Evolutionary conservation across 2,113 vertebrate species (phyloP).

Genomic region (Cyprinodon brontotheroides): DNA sequence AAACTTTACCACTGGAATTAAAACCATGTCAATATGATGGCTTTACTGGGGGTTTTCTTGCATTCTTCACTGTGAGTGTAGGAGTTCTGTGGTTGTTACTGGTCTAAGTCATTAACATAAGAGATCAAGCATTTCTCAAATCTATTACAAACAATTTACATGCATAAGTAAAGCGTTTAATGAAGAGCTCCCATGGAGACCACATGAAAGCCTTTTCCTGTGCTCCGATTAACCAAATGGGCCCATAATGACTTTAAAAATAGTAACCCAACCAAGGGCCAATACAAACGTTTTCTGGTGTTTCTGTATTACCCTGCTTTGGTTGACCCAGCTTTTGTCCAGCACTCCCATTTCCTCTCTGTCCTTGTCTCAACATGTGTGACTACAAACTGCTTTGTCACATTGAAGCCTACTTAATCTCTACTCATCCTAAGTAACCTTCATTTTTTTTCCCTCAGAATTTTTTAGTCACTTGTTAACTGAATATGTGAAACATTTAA

Average conservation of each 20-base stretch:
- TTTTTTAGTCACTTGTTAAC: conserved; percentile 57
- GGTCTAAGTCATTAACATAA: conserved; percentile 31
- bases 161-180: conserved; percentile 1
- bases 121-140: conserved; percentile 27
- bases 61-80: conserved; percentile 26
- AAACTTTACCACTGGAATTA: conserved; percentile 10
- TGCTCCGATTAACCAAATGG: conserved; percentile 1
- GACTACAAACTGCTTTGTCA: conserved; percentile 62
- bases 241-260: neutral
- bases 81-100: conserved; percentile 9
- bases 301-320: conserved; percentile 11
- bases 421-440: conserved; percentile 67
- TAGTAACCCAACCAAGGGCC: conserved; percentile 29
- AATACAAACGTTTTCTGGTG: neutral
- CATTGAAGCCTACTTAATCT: conserved; percentile 73
- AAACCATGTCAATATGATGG: conserved; percentile 20
- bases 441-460: conserved; percentile 60
- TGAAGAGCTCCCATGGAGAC: neutral
- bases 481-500: conserved; percentile 59
- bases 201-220: neutral
- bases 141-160: conserved; percentile 7
- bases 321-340: conserved; percentile 8
- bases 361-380: conserved; percentile 53
- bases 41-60: conserved; percentile 16
- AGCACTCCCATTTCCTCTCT: neutral